phyloP scores from a whole-genome alignment of 1,140 invertebrate genomes.

The Linepithema humile region DNA sequence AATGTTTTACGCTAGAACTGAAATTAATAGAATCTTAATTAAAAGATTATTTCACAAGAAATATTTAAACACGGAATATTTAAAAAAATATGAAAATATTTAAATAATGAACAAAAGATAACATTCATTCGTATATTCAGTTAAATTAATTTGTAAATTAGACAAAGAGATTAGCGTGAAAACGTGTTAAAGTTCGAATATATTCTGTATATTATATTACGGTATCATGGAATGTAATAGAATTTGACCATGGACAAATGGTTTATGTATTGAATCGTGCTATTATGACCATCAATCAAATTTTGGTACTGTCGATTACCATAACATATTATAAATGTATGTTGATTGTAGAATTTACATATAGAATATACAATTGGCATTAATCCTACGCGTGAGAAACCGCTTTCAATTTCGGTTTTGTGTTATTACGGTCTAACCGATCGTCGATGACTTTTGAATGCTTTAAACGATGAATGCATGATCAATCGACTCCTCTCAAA shows the following conservation, averaged over 20 bases:
- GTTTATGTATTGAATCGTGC: constrained; percentile 33
- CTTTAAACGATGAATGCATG: constrained; percentile 8
- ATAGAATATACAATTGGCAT: constrained; percentile 19
- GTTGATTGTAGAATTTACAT: constrained; percentile 40
- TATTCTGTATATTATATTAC: not conserved
- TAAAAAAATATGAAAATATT: too few relatives aligned
- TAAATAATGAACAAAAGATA: too few relatives aligned
- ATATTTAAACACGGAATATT: not conserved
- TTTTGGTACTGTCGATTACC: constrained; percentile 29
- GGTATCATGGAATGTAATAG: not conserved
- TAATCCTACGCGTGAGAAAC: constrained; percentile 16
- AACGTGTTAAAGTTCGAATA: not conserved
- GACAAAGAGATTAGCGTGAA: not conserved
- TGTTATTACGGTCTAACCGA: constrained; percentile 23
- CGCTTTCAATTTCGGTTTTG: constrained; percentile 43
- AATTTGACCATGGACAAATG: not conserved
- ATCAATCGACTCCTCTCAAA: not conserved
- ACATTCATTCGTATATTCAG: not conserved
- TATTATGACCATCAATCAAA: constrained; percentile 35
- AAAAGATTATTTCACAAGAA: not conserved
- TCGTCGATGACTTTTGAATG: not conserved
- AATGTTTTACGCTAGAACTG: too few relatives aligned
- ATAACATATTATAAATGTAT: constrained; percentile 31
- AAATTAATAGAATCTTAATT: not conserved
- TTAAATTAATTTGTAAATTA: not conserved